These are phyloP conservation scores for Verasper variegatus DNA, from an alignment of 2,113 vertebrate species.

Conservation along the genomic window DNA sequence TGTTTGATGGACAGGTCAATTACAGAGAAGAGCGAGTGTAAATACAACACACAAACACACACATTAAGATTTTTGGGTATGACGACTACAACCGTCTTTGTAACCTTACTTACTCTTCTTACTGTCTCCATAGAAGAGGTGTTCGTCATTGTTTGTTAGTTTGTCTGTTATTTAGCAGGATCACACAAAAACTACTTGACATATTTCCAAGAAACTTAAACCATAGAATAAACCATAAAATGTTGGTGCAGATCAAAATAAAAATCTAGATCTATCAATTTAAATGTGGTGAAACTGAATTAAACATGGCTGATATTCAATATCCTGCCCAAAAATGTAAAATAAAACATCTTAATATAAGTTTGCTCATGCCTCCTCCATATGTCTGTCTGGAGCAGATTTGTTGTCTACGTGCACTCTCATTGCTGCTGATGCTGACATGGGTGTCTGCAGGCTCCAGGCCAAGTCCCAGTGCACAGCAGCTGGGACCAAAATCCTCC, in stretches of 20 bases:
- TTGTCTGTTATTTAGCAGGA: background rate
- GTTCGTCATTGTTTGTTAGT: background rate
- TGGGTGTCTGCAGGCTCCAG: conserved; percentile 66
- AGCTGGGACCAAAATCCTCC: conserved; percentile 77
- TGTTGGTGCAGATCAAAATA: too few relatives aligned
- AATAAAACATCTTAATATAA: too few relatives aligned
- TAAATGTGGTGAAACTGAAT: background rate
- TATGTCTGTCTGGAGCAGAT: conserved; percentile 37
- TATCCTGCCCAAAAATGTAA: background rate
- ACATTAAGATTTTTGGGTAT: too few relatives aligned
- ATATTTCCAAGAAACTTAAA: too few relatives aligned
- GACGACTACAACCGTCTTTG: too few relatives aligned
- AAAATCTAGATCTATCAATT: too few relatives aligned
- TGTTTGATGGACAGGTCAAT: too few relatives aligned
- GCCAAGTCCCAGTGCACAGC: conserved; percentile 69
- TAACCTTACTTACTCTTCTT: too few relatives aligned
- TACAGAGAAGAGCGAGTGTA: too few relatives aligned
- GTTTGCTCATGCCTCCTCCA: background rate
- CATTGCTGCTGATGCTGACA: conserved; percentile 28
- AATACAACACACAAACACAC: too few relatives aligned
- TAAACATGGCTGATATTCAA: background rate
- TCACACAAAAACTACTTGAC: too few relatives aligned
- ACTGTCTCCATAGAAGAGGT: too few relatives aligned
- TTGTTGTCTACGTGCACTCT: conserved; percentile 29
- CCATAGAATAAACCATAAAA: background rate